Conservation (phyloP, 2,888 invertebrate genomes). For the Elysia crispata region DNA sequence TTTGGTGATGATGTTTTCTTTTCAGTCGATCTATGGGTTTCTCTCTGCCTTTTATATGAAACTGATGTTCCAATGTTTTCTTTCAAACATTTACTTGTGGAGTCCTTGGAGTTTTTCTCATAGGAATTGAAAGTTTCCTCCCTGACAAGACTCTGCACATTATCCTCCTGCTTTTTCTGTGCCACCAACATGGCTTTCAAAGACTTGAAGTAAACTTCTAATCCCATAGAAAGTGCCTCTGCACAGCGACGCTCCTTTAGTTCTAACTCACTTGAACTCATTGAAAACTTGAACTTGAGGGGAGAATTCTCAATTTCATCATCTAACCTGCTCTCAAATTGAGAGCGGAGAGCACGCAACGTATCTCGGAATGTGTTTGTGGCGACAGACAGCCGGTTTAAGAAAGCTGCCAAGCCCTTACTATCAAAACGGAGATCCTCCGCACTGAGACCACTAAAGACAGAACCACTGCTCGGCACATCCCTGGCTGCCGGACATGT, state of each 20-base stretch:
- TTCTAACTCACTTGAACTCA: slow-evolving; percentile 41
- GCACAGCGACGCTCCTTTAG: slow-evolving; percentile 50
- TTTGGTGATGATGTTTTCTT: no score
- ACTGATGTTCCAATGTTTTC: neutral
- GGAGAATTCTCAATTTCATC: slow-evolving; percentile 9
- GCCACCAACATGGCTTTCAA: slow-evolving; percentile 39
- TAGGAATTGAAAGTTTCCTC: no score
- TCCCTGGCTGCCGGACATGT: neutral
- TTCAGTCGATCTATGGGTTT: neutral
- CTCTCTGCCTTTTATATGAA: neutral
- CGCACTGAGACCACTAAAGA: no score
- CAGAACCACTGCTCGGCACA: neutral
- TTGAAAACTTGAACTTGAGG: slow-evolving; percentile 38
- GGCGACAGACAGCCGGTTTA: slow-evolving; percentile 40
- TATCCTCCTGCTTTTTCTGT: no score
- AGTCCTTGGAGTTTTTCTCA: no score
- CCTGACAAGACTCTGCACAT: neutral
- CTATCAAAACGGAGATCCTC: no score
- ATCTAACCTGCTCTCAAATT: slow-evolving; percentile 31
- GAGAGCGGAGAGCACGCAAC: slow-evolving; percentile 40
- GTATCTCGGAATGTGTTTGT: slow-evolving; percentile 44
- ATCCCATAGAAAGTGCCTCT: slow-evolving; percentile 46
- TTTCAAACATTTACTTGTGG: neutral
- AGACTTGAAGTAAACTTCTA: slow-evolving; percentile 50
- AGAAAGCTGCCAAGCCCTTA: slow-evolving; percentile 18